A percentile compares a stretch with the other conserved stretches of the same genome.
Evolutionary conservation across 2,888 invertebrate genomes (phyloP).

Genomic region (Auanema sp.): DNA sequence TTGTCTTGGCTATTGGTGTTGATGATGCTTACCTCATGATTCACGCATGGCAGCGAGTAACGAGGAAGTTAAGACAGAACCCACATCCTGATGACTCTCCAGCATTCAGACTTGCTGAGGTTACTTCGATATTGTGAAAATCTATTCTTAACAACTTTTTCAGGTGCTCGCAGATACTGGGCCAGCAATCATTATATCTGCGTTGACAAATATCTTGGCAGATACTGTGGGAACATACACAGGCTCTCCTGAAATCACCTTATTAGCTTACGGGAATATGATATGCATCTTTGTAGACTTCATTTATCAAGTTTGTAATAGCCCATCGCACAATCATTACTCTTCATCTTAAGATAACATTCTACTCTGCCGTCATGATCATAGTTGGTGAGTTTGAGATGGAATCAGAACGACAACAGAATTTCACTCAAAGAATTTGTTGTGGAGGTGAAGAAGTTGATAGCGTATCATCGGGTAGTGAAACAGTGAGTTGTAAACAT

Average conservation of each 20-base stretch:
- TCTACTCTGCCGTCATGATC: constrained; percentile 58
- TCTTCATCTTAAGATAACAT: constrained; percentile 47
- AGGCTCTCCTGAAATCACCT: constrained; percentile 56
- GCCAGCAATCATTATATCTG: constrained; percentile 60
- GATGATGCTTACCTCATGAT: constrained; percentile 62
- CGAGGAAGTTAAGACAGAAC: constrained; percentile 27
- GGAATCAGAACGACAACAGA: constrained; percentile 32
- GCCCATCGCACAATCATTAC: constrained; percentile 6
- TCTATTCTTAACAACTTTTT: not conserved
- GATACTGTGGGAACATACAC: constrained; percentile 59
- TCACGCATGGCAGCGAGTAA: constrained; percentile 57
- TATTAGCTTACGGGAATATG: constrained; percentile 58
- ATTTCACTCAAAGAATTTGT: constrained; percentile 33
- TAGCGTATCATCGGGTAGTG: not conserved
- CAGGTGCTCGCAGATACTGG: constrained; percentile 56
- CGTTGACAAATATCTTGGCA: constrained; percentile 58
- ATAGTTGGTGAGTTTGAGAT: constrained; percentile 56
- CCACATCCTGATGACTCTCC: constrained; percentile 40
- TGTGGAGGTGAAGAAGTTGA: constrained; percentile 29
- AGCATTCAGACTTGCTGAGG: constrained; percentile 42
- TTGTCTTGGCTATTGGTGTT: constrained; percentile 57
- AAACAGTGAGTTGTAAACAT: too few species aligned
- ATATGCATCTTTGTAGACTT: constrained; percentile 52
- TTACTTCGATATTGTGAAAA: constrained; percentile 1
- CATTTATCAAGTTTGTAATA: constrained; percentile 43